phyloP scores from a whole-genome alignment of 2,113 vertebrate species.

The Carlito syrichta region DNA sequence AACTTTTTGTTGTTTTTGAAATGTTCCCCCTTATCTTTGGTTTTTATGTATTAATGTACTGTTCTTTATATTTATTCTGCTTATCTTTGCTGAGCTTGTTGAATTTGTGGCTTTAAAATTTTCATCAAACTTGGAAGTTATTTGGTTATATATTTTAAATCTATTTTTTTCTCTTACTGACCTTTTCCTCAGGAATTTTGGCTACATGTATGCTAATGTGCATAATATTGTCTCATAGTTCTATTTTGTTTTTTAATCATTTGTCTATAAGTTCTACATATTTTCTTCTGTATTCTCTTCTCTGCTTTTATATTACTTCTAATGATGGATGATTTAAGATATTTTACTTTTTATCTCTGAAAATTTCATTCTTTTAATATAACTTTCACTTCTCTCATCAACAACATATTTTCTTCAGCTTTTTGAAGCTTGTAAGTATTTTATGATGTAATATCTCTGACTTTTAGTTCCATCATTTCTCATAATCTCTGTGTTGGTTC shows the following conservation, averaged over 20 bases:
- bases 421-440: neutral
- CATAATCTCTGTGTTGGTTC: neutral
- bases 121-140: neutral
- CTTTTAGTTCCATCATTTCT: neutral
- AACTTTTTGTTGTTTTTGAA: neutral
- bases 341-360: neutral
- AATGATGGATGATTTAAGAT: neutral
- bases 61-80: neutral
- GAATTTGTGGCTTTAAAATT: neutral
- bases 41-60: neutral
- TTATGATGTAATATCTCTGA: neutral
- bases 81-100: neutral
- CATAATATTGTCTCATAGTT: neutral
- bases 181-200: neutral
- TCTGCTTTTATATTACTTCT: neutral
- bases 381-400: neutral
- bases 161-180: neutral
- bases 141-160: neutral
- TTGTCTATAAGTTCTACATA: neutral
- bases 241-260: neutral
- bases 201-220: neutral
- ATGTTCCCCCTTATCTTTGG: neutral
- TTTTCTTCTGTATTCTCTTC: neutral
- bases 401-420: neutral
- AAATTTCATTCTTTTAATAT: neutral